These are phyloP conservation scores for Eurystomus glaucurus DNA, from an alignment of 2,797 vertebrate genomes.

Conservation along the genomic window DNA sequence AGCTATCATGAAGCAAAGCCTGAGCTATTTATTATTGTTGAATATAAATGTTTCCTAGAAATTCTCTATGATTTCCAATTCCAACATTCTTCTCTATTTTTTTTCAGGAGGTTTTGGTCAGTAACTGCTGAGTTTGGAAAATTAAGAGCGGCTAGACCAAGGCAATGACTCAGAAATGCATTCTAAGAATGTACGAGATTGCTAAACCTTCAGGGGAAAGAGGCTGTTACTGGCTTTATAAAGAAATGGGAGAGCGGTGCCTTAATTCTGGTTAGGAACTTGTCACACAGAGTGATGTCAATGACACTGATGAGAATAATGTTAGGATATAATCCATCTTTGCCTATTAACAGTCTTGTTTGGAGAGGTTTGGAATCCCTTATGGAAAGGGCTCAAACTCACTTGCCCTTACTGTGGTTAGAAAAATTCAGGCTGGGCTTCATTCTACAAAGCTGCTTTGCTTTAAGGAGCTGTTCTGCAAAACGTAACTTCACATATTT, in stretches of 20 bases:
- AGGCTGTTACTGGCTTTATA: neutral
- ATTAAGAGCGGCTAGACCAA: neutral
- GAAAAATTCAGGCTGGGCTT: constrained; percentile 11
- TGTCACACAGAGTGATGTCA: neutral
- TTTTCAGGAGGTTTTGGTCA: neutral
- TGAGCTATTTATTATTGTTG: neutral
- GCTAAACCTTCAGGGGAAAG: neutral
- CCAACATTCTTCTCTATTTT: neutral
- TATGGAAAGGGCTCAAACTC: constrained; percentile 2
- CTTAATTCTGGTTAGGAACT: neutral
- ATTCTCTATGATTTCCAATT: neutral
- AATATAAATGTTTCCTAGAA: neutral
- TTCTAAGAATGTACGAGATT: neutral
- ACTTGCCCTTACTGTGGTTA: constrained; percentile 11
- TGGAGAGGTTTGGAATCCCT: neutral
- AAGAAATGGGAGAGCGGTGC: neutral
- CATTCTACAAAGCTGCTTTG: constrained; percentile 7
- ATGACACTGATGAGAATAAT: neutral
- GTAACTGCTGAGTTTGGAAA: neutral
- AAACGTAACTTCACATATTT: constrained; percentile 59
- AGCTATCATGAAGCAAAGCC: neutral
- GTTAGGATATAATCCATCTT: neutral
- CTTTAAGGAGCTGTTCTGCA: constrained; percentile 54
- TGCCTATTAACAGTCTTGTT: neutral
- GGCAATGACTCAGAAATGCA: neutral